Evolutionary conservation across 37 sponge, comb jelly and placozoan species (phyloP), one percentile per base, ranked within the genome.

Genomic region (Dysidea cf. avara): DNA sequence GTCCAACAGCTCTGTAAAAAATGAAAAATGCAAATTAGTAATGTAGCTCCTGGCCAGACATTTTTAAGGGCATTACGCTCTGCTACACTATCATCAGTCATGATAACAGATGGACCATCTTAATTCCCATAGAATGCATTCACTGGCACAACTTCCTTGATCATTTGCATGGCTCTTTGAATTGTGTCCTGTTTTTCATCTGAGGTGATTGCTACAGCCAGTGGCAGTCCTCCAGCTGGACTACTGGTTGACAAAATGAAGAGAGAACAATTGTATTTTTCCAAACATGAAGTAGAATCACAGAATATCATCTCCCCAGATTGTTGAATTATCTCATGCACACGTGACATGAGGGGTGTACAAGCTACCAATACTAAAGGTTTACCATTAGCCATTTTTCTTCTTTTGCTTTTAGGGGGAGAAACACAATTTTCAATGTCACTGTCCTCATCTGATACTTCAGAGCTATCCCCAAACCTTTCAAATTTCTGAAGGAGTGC

Each of bases 331-430:
- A 28, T 30, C 25, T 50, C 7, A 69, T 69, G 70, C 2, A 69
- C 70, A 11, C 54, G 49, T 18, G 54, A 52, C 70, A 69, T 69
- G 2, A 69, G 55, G 47, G 70, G 70, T 69, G 37, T 69, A 26
- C 46, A 43, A 12, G 9, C 9, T 5, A 53, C 70, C 55, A 69
- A 49, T 13, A 69, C 52, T 26, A 69, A 9, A 50, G 70, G 70
- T 28, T 22, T 33, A 52, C 12, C 54, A 3, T 21, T 47, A 9
- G 47, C 55, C n/a, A 4, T 20, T 26, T 4, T 2, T 24, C 16
- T 22, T 7, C 12, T 18, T 24, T 51, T 22, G 6, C 3, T 50
- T 51, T 69, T 69, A 12, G 28, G 35, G 29, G 46, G 46, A 43
- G 7, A 12, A 5, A 5, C 46, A 9, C 46, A 43, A 5, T 5